A percentile compares a stretch with the other conserved stretches of the same genome.
Evolutionary conservation across 2,113 vertebrate species (phyloP).

Genomic region (Odocoileus hemionus): DNA sequence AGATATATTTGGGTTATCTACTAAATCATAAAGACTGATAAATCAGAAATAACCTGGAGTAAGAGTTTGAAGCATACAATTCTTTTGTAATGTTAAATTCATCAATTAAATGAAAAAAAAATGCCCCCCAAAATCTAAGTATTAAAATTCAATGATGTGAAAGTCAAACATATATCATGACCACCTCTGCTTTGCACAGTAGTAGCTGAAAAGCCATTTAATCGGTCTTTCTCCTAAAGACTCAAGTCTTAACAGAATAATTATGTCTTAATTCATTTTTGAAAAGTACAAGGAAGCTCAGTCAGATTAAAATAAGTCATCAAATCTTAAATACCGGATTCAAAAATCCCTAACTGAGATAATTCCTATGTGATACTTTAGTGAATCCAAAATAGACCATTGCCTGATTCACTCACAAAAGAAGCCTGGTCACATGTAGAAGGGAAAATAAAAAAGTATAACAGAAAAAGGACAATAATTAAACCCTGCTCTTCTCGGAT

Average conservation of each 20-base stretch:
- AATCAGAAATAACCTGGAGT: not conserved
- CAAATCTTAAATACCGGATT: conserved; percentile 50
- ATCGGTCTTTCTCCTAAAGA: not conserved
- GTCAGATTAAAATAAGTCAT: conserved; percentile 37
- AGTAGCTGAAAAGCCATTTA: not conserved
- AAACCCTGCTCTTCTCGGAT: conserved; percentile 65
- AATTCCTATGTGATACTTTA: conserved; percentile 65
- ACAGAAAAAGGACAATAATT: conserved; percentile 71
- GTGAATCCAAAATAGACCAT: conserved; percentile 63
- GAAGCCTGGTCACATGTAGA: conserved; percentile 44
- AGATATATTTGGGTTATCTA: not conserved
- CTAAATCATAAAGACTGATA: not conserved
- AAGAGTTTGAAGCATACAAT: not conserved
- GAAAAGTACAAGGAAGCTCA: conserved; percentile 32
- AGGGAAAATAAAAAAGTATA: conserved; percentile 1
- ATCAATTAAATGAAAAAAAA: not conserved
- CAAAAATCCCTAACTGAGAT: conserved; percentile 55
- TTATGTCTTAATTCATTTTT: conserved; percentile 46
- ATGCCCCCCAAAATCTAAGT: not conserved
- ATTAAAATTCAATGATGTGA: not conserved
- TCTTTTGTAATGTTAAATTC: not conserved
- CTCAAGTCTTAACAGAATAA: conserved; percentile 39
- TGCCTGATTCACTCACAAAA: conserved; percentile 41
- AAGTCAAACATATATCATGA: not conserved
- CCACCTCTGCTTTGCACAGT: not conserved